These are phyloP conservation scores for Pachyuromys duprasi DNA, from an alignment of 2,797 vertebrate species.

Conservation along the genomic window DNA sequence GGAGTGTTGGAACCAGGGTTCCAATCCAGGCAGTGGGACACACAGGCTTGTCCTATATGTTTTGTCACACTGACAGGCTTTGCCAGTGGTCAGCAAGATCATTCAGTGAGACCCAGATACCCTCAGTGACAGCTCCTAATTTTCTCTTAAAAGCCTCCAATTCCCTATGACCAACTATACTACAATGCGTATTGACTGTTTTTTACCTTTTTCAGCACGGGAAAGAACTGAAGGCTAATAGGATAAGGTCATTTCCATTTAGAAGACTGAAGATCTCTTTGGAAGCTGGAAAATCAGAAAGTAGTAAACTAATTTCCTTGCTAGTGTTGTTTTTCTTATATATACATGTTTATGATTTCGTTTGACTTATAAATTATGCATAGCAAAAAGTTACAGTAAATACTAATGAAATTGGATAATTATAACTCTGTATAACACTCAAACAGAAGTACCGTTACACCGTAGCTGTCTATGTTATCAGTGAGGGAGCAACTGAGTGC, in stretches of 20 bases:
- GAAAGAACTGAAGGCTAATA: background rate
- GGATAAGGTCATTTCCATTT: background rate
- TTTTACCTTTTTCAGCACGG: background rate
- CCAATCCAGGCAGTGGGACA: background rate
- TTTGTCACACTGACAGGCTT: background rate
- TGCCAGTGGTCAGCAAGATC: background rate
- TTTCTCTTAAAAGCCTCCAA: conserved; percentile 17
- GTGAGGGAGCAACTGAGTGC: no score
- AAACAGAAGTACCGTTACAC: background rate
- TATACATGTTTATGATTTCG: background rate
- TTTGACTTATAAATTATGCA: conserved; percentile 14
- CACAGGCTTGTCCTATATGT: rapidly evolving
- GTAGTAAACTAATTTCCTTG: background rate
- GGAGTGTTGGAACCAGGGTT: background rate
- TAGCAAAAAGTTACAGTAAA: background rate
- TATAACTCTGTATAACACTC: background rate
- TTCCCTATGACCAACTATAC: background rate
- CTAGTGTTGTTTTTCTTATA: background rate
- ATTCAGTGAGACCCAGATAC: background rate
- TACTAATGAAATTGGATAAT: background rate
- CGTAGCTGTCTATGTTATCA: background rate
- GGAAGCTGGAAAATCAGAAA: background rate
- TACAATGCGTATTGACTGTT: background rate
- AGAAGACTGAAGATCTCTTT: background rate
- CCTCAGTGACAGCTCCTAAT: background rate